Evolutionary conservation across 2,113 vertebrate genomes (phyloP), one percentile per base, ranked within the genome.

Genomic region (Coptodon rendalli): DNA sequence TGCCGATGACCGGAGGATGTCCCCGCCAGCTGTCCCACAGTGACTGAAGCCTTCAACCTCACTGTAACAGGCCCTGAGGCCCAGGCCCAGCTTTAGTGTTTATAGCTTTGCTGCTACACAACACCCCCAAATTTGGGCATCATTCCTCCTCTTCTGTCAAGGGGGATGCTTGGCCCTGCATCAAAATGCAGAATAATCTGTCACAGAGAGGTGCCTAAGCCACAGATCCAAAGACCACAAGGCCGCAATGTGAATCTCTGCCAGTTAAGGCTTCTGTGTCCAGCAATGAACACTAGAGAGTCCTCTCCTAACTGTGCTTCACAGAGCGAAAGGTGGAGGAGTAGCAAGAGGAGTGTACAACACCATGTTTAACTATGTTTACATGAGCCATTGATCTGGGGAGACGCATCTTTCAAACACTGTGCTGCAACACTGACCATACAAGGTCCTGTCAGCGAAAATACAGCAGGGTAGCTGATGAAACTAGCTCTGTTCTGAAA

Each of bases 71-170:
- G 59, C 86, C 90, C 91, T 13, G 61, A 92, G 92, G 91, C 83
- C 87, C 89, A 86, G 89, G 89, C 79, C 86, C n/a, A 45, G 83
- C 80, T 94, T 87, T 93, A 89, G 86, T 88, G 88, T 93, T 95
- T 94, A 94, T 92, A 94, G 94, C 86, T 88, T 83, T 36, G 27
- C 86, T 82, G 90, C 91, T 80, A 85, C 78, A 93, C 88, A 85
- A 88, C 90, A 93, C 81, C 92, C 91, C 95, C 96, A 95, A 96
- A 96, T 96, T 95, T 96, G 94, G 95, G 86, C 94, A 95, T 82
- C 92, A 90, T 94, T 95, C 93, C 89, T 94, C 81, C 80, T 90
- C 89, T 79, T 89, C 84, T 92, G 89, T 87, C 84, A 82, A 54
- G 87, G 89, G 85, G 85, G 91, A 88, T 89, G 91, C 83, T 94